Evolutionary conservation across 1,140 invertebrate genomes (phyloP).

Genomic region (Achatina immaculata): DNA sequence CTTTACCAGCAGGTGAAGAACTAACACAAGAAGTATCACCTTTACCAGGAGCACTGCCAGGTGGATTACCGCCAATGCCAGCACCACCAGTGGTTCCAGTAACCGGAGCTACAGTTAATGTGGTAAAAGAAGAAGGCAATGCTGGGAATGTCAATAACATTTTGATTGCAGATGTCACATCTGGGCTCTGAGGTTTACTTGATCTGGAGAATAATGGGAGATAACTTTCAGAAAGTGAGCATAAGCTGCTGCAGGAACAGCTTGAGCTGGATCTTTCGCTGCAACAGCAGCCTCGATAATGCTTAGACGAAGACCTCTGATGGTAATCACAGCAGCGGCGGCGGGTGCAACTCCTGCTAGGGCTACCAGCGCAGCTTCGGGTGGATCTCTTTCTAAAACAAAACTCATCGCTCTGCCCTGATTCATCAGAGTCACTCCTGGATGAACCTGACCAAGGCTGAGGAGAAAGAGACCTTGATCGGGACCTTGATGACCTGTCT

Average conservation of each 20-base stretch:
- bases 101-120: slow-evolving; percentile 21
- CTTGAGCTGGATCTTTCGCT: slow-evolving; percentile 48
- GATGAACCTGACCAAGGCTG: slow-evolving; percentile 44
- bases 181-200: slow-evolving; percentile 9
- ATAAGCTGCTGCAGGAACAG: slow-evolving; percentile 15
- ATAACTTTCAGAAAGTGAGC: slow-evolving; percentile 27
- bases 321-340: not conserved
- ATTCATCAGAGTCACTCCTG: slow-evolving; percentile 52
- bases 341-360: slow-evolving; percentile 29
- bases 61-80: not conserved
- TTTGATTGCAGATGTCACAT: not conserved
- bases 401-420: slow-evolving; percentile 47
- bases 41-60: slow-evolving; percentile 11
- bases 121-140: not conserved
- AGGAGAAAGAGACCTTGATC: slow-evolving; percentile 52
- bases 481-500: slow-evolving; percentile 52
- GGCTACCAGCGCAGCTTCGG: slow-evolving; percentile 47
- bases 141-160: not conserved
- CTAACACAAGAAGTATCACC: too few relatives aligned
- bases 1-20: slow-evolving; percentile 16
- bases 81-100: not conserved
- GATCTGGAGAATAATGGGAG: slow-evolving; percentile 27
- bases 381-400: slow-evolving; percentile 51
- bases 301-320: slow-evolving; percentile 10
- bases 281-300: slow-evolving; percentile 38